These are phyloP conservation scores for Anabacerthia variegaticeps DNA, from an alignment of 2,797 vertebrate species.

Conservation along the genomic window DNA sequence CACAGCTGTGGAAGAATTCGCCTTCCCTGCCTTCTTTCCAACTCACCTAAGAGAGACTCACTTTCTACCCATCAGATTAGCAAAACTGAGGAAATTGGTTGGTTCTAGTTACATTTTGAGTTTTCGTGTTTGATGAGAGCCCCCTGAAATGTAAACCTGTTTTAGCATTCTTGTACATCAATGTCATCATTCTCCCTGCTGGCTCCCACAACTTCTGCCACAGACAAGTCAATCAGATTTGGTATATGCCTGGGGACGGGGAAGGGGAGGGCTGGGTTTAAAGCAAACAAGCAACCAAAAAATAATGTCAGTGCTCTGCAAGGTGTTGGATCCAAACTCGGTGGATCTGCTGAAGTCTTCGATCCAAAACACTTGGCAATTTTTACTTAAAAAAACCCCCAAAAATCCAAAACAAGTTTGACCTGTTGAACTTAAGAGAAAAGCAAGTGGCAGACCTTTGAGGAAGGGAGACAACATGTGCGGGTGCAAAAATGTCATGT, in stretches of 20 bases:
- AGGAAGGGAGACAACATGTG: background rate
- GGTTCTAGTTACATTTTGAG: conserved; percentile 19
- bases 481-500: conserved; percentile 44
- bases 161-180: conserved; percentile 71
- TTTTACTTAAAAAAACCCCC: background rate
- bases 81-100: background rate
- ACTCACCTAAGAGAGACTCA: background rate
- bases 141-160: conserved; percentile 40
- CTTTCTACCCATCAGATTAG: background rate
- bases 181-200: conserved; percentile 58
- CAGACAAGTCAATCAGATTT: conserved; percentile 64
- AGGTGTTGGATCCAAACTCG: conserved; percentile 34
- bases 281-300: conserved; percentile 41
- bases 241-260: conserved; percentile 49
- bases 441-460: conserved; percentile 32
- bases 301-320: conserved; percentile 20
- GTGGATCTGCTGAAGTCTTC: conserved; percentile 34
- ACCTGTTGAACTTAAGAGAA: background rate
- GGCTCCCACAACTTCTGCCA: conserved; percentile 51
- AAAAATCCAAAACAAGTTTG: background rate
- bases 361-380: conserved; percentile 27
- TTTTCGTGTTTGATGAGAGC: conserved; percentile 11
- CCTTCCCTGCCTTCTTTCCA: background rate
- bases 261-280: conserved; percentile 35
- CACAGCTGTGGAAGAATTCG: conserved; percentile 6